These are phyloP conservation scores for Orthosia cruda DNA, from an alignment of 2,888 invertebrate species.

Conservation along the genomic window DNA sequence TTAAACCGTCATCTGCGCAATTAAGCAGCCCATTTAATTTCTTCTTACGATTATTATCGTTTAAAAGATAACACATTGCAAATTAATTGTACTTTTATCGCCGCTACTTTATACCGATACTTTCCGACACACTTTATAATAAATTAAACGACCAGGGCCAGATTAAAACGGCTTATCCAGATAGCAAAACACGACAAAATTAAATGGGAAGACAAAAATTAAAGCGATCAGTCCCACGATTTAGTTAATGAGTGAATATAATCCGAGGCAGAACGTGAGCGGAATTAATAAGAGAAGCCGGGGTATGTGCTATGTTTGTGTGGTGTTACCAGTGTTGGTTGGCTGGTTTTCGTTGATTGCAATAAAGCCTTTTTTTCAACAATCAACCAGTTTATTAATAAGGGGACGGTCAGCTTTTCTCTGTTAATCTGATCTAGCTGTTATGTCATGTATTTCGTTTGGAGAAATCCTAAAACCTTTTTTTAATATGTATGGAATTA, in stretches of 20 bases:
- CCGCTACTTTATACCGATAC: conserved; percentile 47
- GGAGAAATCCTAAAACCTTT: neutral
- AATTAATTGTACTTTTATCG: conserved; percentile 61
- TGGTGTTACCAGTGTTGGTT: conserved; percentile 16
- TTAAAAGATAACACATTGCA: conserved; percentile 56
- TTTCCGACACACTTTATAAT: conserved; percentile 41
- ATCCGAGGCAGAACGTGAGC: conserved; percentile 71
- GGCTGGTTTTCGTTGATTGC: conserved; percentile 41
- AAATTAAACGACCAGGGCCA: conserved; percentile 50
- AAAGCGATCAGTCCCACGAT: conserved; percentile 76
- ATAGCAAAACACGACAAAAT: conserved; percentile 74
- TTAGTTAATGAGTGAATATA: conserved; percentile 78
- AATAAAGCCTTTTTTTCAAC: conserved; percentile 17
- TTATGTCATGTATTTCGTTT: conserved; percentile 1
- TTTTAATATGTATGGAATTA: neutral
- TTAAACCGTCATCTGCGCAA: conserved; percentile 18
- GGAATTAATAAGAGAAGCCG: conserved; percentile 74
- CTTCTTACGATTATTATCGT: conserved; percentile 54
- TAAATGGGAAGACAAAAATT: conserved; percentile 68
- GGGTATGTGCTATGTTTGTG: conserved; percentile 29
- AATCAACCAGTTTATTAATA: conserved; percentile 1
- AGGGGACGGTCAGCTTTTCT: neutral
- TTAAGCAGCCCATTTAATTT: conserved; percentile 41
- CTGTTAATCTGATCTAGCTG: neutral
- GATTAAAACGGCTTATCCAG: conserved; percentile 66